Base-by-base conservation (phyloP, 2,113 vertebrate genomes). In the Ammospiza caudacuta region DNA sequence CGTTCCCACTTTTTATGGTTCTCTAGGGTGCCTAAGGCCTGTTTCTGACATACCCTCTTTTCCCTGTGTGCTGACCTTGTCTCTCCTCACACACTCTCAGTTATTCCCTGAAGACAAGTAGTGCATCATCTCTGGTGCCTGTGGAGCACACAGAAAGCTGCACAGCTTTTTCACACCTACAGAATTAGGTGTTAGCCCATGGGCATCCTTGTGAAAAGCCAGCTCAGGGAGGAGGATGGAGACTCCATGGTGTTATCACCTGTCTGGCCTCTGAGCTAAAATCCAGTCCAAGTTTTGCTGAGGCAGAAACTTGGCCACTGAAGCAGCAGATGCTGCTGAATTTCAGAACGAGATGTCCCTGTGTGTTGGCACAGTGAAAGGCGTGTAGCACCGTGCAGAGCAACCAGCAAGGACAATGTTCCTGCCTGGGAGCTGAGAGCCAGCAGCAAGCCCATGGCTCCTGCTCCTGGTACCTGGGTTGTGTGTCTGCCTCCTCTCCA, bases 311-410 rank as follows among this genome's bases (percentile, higher is more conserved):
- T 59, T 80, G 85, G 84, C 93, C 59, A 41, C 29, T 68, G 72
- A 29, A 79, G 79, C 62, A 92, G 88, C 93, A 96, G 96, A 94
- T 96, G 90, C 63, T 82, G 57, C 35, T 90, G 84, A 74, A 90
- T 94, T 89, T 81, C 64, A 78, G 87, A 95, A 37, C 85, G 76
- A 89, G 92, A 87, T 79, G 64, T 88, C 77, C 41, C 75, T 68
- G 68, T 29, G 49, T 79, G 76, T 62, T 97, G 94, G 90, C 93
- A 90, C 57, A 72, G 80, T 3, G 17, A 29, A 88, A 96, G 54
- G 51, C 84, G 6, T 88, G 68, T 69, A 78, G 75, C 1, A 10
- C 39, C 92, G 51, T 63, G 92, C 72, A 87, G 84, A 79, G 47
- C 54, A 84, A 80, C 78, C 95, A 95, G 89, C 77, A 67, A 84